Percentiles rank a stretch among this genome's conserved stretches.
Conservation (phyloP, 2,113 vertebrate species). For the Platanista minor region DNA sequence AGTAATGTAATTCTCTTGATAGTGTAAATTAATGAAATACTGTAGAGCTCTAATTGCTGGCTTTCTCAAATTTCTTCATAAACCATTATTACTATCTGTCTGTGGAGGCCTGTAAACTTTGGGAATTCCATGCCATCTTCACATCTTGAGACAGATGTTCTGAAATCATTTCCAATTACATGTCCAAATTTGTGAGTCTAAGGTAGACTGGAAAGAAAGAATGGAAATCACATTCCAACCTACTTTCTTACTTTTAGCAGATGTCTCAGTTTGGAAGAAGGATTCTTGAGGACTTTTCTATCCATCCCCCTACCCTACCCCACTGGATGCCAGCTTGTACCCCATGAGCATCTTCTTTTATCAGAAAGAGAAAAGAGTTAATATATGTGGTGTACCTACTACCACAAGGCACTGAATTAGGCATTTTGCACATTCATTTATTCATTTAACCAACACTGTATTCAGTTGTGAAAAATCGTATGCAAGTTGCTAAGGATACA, state of each 20-base stretch:
- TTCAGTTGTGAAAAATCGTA: neutral
- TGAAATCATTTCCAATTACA: slow-evolving; percentile 50
- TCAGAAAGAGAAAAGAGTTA: neutral
- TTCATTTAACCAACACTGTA: neutral
- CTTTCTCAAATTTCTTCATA: slow-evolving; percentile 29
- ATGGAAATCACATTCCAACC: neutral
- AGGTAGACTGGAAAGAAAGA: neutral
- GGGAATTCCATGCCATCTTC: neutral
- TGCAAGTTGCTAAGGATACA: neutral
- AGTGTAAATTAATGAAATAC: slow-evolving; percentile 46
- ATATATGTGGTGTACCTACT: neutral
- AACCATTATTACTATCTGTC: neutral
- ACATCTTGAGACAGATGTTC: slow-evolving; percentile 25
- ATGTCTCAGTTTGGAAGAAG: neutral
- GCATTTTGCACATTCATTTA: neutral
- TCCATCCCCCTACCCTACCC: neutral
- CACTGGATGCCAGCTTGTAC: too few species aligned
- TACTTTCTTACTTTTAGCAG: neutral
- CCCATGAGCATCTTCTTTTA: neutral
- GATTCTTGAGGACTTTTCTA: neutral
- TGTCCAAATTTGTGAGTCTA: neutral
- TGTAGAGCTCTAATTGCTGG: neutral
- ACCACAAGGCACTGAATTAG: neutral
- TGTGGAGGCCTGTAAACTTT: neutral
- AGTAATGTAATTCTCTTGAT: neutral